These are phyloP conservation scores for Machimus rusticus DNA, from an alignment of 2,888 invertebrate species.

Conservation along the genomic window DNA sequence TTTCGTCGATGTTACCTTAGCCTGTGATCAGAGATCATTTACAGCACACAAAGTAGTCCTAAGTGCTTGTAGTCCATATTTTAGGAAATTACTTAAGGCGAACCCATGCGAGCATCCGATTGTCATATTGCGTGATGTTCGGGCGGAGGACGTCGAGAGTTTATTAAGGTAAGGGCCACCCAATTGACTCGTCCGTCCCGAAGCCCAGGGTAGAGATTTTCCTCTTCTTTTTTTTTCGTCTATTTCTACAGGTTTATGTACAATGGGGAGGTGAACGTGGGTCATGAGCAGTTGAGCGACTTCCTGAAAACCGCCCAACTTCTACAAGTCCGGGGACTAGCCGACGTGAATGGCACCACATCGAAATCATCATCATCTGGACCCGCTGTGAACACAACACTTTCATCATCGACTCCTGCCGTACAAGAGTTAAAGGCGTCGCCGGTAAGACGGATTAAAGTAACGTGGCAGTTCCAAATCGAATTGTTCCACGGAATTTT, in stretches of 20 bases:
- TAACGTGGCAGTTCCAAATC: conserved; percentile 47
- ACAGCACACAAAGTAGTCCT: conserved; percentile 90
- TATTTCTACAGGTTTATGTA: conserved; percentile 78
- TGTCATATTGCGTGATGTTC: conserved; percentile 85
- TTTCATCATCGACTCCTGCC: conserved; percentile 54
- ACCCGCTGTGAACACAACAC: conserved; percentile 48
- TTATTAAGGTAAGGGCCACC: conserved; percentile 71
- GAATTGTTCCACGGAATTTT: conserved; percentile 40
- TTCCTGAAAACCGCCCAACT: conserved; percentile 87
- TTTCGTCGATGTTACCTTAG: conserved; percentile 91
- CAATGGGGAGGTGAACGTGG: conserved; percentile 89
- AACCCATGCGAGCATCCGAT: conserved; percentile 92
- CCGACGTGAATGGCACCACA: conserved; percentile 71
- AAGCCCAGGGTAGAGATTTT: background rate
- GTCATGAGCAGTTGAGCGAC: conserved; percentile 85
- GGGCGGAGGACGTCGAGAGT: conserved; percentile 86
- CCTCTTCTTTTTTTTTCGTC: background rate
- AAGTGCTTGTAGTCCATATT: conserved; percentile 93
- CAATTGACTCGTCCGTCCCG: background rate
- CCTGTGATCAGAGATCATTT: conserved; percentile 88
- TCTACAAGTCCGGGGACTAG: conserved; percentile 85
- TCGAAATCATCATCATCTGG: conserved; percentile 44
- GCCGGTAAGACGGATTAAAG: conserved; percentile 62
- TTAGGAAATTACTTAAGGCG: conserved; percentile 84
- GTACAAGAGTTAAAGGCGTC: conserved; percentile 63